Evolutionary conservation across 1,140 invertebrate genomes (phyloP).

Genomic region (Leptopilina clavipes): DNA sequence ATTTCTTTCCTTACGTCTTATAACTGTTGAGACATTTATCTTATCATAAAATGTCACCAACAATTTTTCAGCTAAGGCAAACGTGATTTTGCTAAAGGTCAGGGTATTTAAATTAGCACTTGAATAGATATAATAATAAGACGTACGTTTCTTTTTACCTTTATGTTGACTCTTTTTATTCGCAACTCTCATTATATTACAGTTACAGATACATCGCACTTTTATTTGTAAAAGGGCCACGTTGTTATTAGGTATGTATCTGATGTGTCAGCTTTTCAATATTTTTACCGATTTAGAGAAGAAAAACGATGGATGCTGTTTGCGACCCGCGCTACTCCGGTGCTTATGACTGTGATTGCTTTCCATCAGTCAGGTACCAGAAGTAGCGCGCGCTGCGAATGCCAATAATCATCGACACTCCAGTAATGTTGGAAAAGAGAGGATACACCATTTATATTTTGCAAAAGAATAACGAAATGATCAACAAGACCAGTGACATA

Average conservation of each 20-base stretch:
- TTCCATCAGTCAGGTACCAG: conserved; percentile 93
- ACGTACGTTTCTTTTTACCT: background rate
- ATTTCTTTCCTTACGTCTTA: background rate
- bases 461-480: too few relatives aligned
- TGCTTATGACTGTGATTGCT: conserved; percentile 80
- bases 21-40: background rate
- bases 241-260: too few relatives aligned
- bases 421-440: background rate
- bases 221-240: too few relatives aligned
- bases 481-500: too few relatives aligned
- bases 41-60: background rate
- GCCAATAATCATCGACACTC: conserved; percentile 45
- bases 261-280: background rate
- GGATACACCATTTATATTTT: too few relatives aligned
- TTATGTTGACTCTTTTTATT: background rate
- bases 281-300: background rate
- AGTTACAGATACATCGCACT: too few relatives aligned
- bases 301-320: conserved; percentile 58
- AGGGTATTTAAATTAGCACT: background rate
- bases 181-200: background rate
- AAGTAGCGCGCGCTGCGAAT: conserved; percentile 93
- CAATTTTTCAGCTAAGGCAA: background rate
- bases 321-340: conserved; percentile 83
- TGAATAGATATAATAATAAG: background rate
- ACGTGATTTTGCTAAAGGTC: conserved; percentile 4